Evolutionary conservation across 2,888 invertebrate species (phyloP), one percentile per base, ranked within the genome.

Genomic region (Clunio marinus): DNA sequence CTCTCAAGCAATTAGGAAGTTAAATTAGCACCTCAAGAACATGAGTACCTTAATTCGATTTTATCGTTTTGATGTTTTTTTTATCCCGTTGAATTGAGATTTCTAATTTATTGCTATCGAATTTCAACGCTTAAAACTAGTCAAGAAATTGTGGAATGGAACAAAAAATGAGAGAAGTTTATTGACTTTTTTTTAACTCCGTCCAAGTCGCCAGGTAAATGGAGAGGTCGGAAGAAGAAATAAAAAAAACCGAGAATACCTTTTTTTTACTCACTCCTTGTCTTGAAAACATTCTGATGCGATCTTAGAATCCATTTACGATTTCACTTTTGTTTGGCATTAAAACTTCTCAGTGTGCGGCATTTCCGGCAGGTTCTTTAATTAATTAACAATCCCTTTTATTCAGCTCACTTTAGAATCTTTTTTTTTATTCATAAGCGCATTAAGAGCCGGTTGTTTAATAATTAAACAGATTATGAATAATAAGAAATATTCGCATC

Each of bases 341-440:
- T n/a, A n/a, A n/a, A n/a, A n/a, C n/a, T 51, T 41, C 15, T n/a
- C 17, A 8, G 17, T 51, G 51, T 17, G 7, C 7, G 51, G 51
- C 22, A 17, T 22, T 51, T 51, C 51, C 51, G 51, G 51, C 17
- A 17, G 2, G 8, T 22, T 17, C 51, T 51, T 51, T 8, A 51
- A 51, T 51, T 51, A 51, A 51, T 51, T 51, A 51, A 51, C 51
- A 51, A 51, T 51, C 51, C 51, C 20, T 51, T 51, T 20, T 51
- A n/a, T 32, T 32, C 10, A 32, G 10, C 32, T 32, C 32, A 7
- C 32, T 7, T 7, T 7, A 32, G 10, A 32, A 7, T 32, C 10
- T 32, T 32, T 32, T 32, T 32, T 32, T 10, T 10, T 32, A 7
- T 32, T 10, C 4, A 32, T 32, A 32, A 7, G 4, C 5, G 32